These are phyloP conservation scores for Sebastes minor DNA, from an alignment of 2,797 vertebrate genomes.

Conservation along the genomic window DNA sequence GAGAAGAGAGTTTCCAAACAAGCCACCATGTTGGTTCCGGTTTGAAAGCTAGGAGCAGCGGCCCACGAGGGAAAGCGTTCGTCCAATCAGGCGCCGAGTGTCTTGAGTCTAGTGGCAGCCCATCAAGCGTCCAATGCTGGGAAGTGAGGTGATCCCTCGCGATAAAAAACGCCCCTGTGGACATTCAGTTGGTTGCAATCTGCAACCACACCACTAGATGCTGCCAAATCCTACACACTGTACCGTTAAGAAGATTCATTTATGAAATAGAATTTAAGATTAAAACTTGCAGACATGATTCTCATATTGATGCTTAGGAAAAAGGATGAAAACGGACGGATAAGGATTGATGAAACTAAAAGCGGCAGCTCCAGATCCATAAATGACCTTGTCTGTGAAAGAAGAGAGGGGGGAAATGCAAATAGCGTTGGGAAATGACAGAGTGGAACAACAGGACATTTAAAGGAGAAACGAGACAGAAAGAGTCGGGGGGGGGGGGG, in stretches of 20 bases:
- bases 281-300: background rate
- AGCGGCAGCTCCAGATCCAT: slow-evolving; percentile 25
- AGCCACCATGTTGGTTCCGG: rapidly evolving
- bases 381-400: slow-evolving; percentile 65
- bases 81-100: rapidly evolving
- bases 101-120: too few relatives aligned
- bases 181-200: too few relatives aligned
- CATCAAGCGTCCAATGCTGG: too few relatives aligned
- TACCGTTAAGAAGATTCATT: background rate
- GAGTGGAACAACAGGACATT: slow-evolving; percentile 75
- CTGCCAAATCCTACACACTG: too few relatives aligned
- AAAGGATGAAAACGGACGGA: background rate
- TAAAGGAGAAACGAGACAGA: slow-evolving; percentile 75
- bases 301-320: background rate
- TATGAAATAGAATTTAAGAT: background rate
- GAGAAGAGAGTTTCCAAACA: too few relatives aligned
- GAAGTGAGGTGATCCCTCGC: rapidly evolving
- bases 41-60: rapidly evolving
- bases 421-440: slow-evolving; percentile 64
- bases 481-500: slow-evolving; percentile 57
- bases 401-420: slow-evolving; percentile 55
- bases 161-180: too few relatives aligned
- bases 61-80: too few relatives aligned
- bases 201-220: too few relatives aligned
- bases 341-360: background rate